Evolutionary conservation across 2,888 invertebrate genomes (phyloP).

Genomic region (Melanotus villosus): DNA sequence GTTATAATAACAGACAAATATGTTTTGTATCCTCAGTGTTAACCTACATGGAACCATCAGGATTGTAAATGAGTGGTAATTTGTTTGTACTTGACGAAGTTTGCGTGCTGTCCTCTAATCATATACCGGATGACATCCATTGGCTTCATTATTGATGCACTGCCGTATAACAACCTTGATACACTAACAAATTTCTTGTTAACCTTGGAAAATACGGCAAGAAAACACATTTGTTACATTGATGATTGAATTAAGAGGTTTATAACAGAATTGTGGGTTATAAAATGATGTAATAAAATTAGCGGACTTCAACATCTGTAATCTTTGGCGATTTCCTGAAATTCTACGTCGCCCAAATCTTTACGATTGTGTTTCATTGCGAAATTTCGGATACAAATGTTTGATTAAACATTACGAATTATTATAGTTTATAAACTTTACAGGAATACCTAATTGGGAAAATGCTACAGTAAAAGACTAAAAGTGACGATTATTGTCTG

Average conservation of each 20-base stretch:
- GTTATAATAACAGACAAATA: neutral
- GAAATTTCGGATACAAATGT: no score
- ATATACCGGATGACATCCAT: conserved; percentile 51
- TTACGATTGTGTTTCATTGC: no score
- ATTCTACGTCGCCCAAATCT: no score
- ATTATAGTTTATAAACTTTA: no score
- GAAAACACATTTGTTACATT: neutral
- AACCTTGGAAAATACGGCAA: conserved; percentile 6
- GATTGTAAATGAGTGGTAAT: conserved; percentile 34
- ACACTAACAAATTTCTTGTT: conserved; percentile 27
- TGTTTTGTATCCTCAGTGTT: conserved; percentile 14
- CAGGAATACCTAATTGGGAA: no score
- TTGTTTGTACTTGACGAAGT: conserved; percentile 49
- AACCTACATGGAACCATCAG: conserved; percentile 20
- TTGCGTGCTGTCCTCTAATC: conserved; percentile 49
- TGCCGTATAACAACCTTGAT: conserved; percentile 41
- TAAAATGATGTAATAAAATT: conserved; percentile 1
- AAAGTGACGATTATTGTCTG: no score
- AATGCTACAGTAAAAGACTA: no score
- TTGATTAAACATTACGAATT: no score
- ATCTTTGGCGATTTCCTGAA: no score
- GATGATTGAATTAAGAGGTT: neutral
- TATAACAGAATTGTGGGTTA: neutral
- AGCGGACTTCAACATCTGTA: no score
- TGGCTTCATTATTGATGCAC: conserved; percentile 50